Base-by-base conservation (phyloP, 2,797 vertebrate genomes). In the Masticophis lateralis region DNA sequence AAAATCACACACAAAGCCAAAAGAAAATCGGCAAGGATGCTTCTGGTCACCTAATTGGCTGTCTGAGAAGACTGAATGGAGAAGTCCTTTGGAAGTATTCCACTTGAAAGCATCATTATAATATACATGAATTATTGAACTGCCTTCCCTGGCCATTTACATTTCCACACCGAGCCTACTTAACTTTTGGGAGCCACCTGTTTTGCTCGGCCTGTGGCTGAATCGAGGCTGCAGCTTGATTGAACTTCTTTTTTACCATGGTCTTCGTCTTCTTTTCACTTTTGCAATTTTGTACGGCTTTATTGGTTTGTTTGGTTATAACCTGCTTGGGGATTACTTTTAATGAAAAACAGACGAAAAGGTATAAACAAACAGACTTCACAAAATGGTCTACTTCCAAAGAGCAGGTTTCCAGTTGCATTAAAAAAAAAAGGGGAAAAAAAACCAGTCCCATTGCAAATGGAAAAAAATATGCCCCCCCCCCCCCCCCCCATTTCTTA, bases 321-420 rank as follows among this genome's bases (percentile, higher is more conserved):
- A 43, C 74, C 74, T 79, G 74, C 74, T 79, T 79, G 74, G 74
- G 74, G 74, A 79, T 79, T 79, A 79, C 37, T 79, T 79, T 79
- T 79, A 79, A 79, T 79, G 74, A 79, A 79, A 79, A 79, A 79
- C 74, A 79, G 74, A 43, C 37, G 37, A 79, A 79, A 79, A 79
- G 32, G 37, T 79, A 79, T 79, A 43, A 79, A 79, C 37, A 79
- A 79, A 79, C 37, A 79, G 37, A 79, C 37, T 79, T 79, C 37
- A 11, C 74, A 79, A 79, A 43, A 79, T 79, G 74, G 37, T 37
- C 37, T 43, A 37, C 9, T 79, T 79, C 22, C 37, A 43, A 43
- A 79, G 18, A 79, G 74, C 37, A 79, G 37, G 37, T 43, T 25
- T 79, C 18, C 37, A 43, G 37, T 22, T 22, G 37, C 37, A 43